These are phyloP conservation scores for Baccha elongata DNA, from an alignment of 2,888 invertebrate genomes.

Conservation along the genomic window DNA sequence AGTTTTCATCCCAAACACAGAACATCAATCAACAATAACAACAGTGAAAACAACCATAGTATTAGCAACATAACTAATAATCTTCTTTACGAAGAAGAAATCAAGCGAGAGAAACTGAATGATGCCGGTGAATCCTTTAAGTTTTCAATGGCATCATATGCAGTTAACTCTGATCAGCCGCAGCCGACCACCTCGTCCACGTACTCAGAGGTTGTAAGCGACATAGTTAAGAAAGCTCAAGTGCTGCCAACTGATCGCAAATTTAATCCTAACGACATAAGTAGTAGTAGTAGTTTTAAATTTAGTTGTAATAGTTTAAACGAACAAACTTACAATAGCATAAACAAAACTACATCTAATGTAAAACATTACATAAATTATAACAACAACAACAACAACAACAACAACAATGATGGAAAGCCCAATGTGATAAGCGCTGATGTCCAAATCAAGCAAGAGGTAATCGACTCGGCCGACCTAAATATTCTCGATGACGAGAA, in stretches of 20 bases:
- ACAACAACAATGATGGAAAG: conserved; percentile 81
- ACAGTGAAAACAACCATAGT: conserved; percentile 74
- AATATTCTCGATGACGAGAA: conserved; percentile 80
- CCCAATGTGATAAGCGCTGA: conserved; percentile 82
- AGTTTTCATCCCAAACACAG: conserved; percentile 69
- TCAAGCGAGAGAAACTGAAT: conserved; percentile 77
- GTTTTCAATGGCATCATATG: conserved; percentile 33
- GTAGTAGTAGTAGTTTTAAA: conserved; percentile 71
- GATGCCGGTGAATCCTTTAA: conserved; percentile 70
- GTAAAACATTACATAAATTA: conserved; percentile 75
- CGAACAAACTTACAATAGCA: conserved; percentile 75
- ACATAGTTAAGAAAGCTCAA: conserved; percentile 46
- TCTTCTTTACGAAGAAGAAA: conserved; percentile 74
- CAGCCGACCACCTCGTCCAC: conserved; percentile 43
- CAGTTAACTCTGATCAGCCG: conserved; percentile 49
- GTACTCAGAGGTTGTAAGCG: conserved; percentile 45
- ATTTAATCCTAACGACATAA: conserved; percentile 64
- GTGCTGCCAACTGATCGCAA: conserved; percentile 51
- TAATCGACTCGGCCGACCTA: conserved; percentile 76
- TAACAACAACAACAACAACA: conserved; percentile 76
- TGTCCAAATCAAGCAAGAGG: conserved; percentile 79
- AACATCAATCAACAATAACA: conserved; percentile 63
- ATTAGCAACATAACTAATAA: conserved; percentile 75
- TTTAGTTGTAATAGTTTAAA: conserved; percentile 74
- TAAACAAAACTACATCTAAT: conserved; percentile 75